Percentiles rank a stretch among this genome's conserved stretches.
Conservation (phyloP, 2,797 vertebrate species). For the Rhinoraja longicauda region DNA sequence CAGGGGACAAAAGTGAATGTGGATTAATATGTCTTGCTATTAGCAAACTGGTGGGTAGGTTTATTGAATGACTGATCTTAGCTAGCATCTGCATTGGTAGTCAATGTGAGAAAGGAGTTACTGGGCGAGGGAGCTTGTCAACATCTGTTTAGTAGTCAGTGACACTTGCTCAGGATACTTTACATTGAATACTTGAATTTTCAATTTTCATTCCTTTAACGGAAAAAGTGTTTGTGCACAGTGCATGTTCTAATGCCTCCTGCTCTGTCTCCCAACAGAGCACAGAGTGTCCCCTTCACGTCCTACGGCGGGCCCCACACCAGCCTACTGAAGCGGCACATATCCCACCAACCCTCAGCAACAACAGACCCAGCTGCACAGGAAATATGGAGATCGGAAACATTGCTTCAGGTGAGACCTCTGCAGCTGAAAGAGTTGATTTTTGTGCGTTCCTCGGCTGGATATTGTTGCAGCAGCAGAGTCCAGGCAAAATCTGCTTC, state of each 20-base stretch:
- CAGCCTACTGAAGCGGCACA: slow-evolving; percentile 84
- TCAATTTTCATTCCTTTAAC: neutral
- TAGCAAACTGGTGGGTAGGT: no score
- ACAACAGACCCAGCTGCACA: slow-evolving; percentile 89
- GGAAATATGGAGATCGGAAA: slow-evolving; percentile 94
- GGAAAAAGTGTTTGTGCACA: neutral
- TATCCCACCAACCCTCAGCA: slow-evolving; percentile 87
- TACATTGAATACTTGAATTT: neutral
- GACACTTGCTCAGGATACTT: no score
- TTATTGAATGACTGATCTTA: neutral
- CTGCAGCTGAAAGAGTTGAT: neutral
- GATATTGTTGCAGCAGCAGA: neutral
- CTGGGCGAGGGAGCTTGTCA: neutral
- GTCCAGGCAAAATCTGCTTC: neutral
- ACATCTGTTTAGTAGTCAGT: neutral
- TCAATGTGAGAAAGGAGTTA: neutral
- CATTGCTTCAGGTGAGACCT: slow-evolving; percentile 72
- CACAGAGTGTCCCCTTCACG: slow-evolving; percentile 69
- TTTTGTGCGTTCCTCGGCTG: neutral
- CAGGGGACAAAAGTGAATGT: neutral
- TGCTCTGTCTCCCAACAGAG: slow-evolving; percentile 46
- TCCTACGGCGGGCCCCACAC: slow-evolving; percentile 79
- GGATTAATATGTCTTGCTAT: neutral
- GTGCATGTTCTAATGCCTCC: neutral
- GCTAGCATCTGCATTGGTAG: neutral